phyloP scores from a whole-genome alignment of 2,888 invertebrate genomes.

The Choristoneura rosaceana region DNA sequence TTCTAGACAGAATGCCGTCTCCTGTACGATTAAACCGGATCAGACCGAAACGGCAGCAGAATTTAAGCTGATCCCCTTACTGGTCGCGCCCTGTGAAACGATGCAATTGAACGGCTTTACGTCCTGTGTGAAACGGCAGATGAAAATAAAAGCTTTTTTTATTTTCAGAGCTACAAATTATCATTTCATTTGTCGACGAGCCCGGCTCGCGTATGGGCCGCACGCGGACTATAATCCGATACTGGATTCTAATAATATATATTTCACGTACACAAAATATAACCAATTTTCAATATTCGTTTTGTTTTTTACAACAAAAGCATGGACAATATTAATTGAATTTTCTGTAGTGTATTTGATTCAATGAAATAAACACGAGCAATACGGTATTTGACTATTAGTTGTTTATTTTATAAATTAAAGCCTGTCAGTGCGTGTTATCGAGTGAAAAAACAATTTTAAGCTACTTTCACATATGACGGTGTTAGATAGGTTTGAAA shows the following conservation, averaged over 20 bases:
- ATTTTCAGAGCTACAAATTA: conserved; percentile 38
- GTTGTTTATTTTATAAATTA: too few species aligned
- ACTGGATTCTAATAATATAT: conserved; percentile 1
- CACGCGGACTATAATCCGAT: conserved; percentile 26
- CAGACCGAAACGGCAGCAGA: conserved; percentile 58
- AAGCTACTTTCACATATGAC: too few species aligned
- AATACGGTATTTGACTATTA: too few species aligned
- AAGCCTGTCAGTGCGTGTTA: too few species aligned
- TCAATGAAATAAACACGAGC: too few species aligned
- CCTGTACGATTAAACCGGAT: conserved; percentile 63
- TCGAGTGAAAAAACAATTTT: too few species aligned
- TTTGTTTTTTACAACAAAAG: not conserved
- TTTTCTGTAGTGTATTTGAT: too few species aligned
- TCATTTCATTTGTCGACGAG: conserved; percentile 34
- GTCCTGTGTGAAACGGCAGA: conserved; percentile 39
- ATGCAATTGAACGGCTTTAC: conserved; percentile 41
- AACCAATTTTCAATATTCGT: not conserved
- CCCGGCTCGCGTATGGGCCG: conserved; percentile 12
- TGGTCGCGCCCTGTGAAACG: conserved; percentile 38
- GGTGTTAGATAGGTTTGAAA: too few species aligned
- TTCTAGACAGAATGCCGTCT: conserved; percentile 56
- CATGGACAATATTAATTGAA: too few species aligned
- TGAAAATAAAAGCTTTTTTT: conserved; percentile 32
- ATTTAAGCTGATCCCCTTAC: conserved; percentile 59
- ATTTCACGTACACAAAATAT: conserved; percentile 4